Conservation (phyloP, 2,113 vertebrate genomes). For the Martes martes region DNA sequence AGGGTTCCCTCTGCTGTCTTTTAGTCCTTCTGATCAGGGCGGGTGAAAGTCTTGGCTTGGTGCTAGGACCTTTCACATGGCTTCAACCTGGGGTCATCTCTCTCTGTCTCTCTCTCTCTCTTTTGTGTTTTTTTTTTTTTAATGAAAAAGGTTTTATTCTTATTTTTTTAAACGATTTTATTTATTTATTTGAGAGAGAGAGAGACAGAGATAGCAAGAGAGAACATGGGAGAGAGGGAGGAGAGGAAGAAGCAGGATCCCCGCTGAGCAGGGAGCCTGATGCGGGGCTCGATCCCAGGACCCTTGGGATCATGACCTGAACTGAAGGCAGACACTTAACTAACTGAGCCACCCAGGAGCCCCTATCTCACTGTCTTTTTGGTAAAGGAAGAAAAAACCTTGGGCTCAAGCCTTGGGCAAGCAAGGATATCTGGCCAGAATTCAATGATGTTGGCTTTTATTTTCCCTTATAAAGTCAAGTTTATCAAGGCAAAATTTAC, state of each 20-base stretch:
- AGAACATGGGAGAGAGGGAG: no score
- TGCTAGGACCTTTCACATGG: neutral
- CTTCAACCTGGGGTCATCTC: neutral
- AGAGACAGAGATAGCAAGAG: no score
- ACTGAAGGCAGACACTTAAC: no score
- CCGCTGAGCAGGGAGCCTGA: no score
- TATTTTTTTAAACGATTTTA: neutral
- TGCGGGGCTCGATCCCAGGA: no score
- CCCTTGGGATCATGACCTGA: no score
- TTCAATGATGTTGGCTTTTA: neutral
- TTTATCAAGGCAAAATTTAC: neutral
- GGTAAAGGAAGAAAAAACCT: neutral
- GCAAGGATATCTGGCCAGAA: neutral
- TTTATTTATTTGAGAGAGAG: neutral
- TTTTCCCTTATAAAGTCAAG: neutral
- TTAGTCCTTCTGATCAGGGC: neutral
- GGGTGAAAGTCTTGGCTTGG: neutral
- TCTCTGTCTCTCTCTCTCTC: neutral
- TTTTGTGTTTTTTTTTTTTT: no score
- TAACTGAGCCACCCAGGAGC: no score
- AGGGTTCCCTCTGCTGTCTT: accelerated
- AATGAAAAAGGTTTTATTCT: neutral
- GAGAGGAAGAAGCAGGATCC: no score
- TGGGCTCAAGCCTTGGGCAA: neutral
- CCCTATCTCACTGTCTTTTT: neutral